Percentiles rank a stretch among this genome's conserved stretches.
Evolutionary conservation across 2,113 vertebrate species (phyloP).

Genomic region (Coregonus clupeaformis): DNA sequence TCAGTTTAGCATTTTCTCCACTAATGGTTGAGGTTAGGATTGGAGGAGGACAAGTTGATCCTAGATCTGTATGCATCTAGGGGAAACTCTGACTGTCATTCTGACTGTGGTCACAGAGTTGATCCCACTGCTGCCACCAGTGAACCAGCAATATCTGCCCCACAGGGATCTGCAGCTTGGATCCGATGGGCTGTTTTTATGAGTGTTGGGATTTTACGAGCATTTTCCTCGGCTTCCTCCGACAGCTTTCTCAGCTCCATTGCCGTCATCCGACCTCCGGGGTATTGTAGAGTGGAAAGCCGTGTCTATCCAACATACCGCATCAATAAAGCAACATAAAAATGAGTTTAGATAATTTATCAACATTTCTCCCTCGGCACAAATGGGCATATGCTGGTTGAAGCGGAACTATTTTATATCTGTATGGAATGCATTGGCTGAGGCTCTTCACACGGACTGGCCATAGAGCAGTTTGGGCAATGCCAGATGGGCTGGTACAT

Average conservation of each 20-base stretch:
- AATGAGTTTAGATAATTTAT: constrained; percentile 64
- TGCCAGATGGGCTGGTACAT: too few species aligned
- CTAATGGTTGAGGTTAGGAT: too few species aligned
- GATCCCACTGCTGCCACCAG: neutral
- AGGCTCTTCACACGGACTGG: neutral
- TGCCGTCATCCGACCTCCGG: constrained; percentile 55
- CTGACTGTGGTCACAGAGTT: neutral
- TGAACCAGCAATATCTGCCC: constrained; percentile 20
- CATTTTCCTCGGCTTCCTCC: constrained; percentile 23
- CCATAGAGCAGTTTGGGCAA: too few species aligned
- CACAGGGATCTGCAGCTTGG: constrained; percentile 46
- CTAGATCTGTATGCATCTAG: too few species aligned
- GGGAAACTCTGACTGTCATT: too few species aligned
- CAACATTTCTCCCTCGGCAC: constrained; percentile 42
- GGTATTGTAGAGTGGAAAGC: constrained; percentile 41
- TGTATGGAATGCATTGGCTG: constrained; percentile 26
- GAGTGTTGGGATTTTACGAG: constrained; percentile 49
- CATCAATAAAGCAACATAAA: constrained; percentile 63
- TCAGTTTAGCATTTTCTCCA: too few species aligned
- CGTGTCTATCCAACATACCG: constrained; percentile 43
- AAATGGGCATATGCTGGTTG: constrained; percentile 4
- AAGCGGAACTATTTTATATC: constrained; percentile 37
- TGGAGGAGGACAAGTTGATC: neutral
- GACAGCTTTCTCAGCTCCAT: constrained; percentile 60
- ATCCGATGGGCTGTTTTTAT: constrained; percentile 59